phyloP scores from a whole-genome alignment of 2,113 vertebrate genomes.

The Acanthisitta chloris region DNA sequence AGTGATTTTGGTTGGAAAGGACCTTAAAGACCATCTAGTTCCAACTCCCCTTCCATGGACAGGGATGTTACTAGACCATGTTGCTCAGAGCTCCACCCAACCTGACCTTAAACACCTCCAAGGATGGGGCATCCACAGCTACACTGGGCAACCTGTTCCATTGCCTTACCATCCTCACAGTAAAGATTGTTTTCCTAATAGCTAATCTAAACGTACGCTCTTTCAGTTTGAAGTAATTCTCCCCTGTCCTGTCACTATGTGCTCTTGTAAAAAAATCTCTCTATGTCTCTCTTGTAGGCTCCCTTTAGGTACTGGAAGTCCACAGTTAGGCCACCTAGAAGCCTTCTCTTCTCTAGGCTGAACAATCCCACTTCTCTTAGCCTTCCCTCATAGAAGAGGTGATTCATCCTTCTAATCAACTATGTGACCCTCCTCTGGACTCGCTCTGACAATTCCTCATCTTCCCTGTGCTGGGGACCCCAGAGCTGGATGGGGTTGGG shows the following conservation, averaged over 20 bases:
- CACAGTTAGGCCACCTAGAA: neutral
- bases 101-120: neutral
- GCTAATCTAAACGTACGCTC: neutral
- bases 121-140: neutral
- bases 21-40: neutral
- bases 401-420: neutral
- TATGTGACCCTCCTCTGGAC: neutral
- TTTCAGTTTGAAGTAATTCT: neutral
- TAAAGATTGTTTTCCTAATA: neutral
- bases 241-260: neutral
- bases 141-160: neutral
- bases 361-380: neutral
- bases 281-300: neutral
- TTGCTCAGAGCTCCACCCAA: neutral
- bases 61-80: neutral
- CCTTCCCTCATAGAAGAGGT: neutral
- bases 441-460: neutral
- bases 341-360: neutral
- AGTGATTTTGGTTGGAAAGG: neutral
- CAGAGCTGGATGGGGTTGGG: too few relatives aligned
- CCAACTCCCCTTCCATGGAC: neutral
- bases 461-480: neutral
- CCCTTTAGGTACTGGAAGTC: neutral
- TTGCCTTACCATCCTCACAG: neutral
- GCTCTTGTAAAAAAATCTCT: neutral